Evolutionary conservation across 2,113 vertebrate genomes (phyloP), one percentile per base, ranked within the genome.

Genomic region (Leucopternis melanops): DNA sequence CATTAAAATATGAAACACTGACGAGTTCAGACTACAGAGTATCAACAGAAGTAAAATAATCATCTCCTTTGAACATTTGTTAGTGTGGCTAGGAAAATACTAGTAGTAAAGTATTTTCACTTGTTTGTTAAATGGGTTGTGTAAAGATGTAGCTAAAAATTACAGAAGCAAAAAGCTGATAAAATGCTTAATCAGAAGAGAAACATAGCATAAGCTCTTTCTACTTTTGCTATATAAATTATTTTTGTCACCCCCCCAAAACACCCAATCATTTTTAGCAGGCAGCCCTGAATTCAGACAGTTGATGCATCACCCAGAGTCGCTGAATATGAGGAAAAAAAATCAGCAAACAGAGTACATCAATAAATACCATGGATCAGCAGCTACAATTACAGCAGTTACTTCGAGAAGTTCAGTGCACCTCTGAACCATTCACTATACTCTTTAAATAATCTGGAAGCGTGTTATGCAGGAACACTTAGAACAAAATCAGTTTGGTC

Each of bases 281-380:
- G 52, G 44, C 42, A 63, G 31, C 8, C 11, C 11, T 75, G 34
- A 94, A 81, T 74, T 89, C 50, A 27, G 27, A 38, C 5, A 47
- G 17, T 5, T 54, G 20, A 58, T 73, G 17, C 26, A 55, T 63
- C 44, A 89, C 20, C 6, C 12, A 22, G 45, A 59, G 12, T 34
- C 8, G 2, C 23, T 9, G 31, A 52, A 58, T 7, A 52, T 0
- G 0, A 81, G 54, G 26, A 17, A 26, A 49, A 49, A 65, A 45
- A 42, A 34, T 5, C 44, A 69, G 40, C 40, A 32, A 85, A 61
- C 29, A 29, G 59, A 72, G 18, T 5, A 49, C 14, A 67, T 69
- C 55, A 72, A 58, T 72, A 75, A 75, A 47, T 65, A 25, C 17
- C 57, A 78, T 2, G 17, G 69, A 89, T 79, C 49, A 75, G 57